A percentile compares a stretch with the other conserved stretches of the same genome.
Conservation (phyloP, 2,797 vertebrate species). For the Rhinichthys osculus region DNA sequence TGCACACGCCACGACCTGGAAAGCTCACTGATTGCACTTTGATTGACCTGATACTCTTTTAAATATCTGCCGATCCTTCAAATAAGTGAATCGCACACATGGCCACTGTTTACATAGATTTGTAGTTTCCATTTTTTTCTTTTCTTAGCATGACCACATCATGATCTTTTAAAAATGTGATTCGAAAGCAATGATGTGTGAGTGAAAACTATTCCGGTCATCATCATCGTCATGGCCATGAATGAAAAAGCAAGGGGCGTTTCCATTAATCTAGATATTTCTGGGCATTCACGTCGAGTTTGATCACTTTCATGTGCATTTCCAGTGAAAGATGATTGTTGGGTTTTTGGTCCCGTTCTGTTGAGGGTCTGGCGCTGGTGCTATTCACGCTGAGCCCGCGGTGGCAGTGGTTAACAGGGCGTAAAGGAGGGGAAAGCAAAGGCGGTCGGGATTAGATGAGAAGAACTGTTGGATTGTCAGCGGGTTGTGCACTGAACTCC, state of each 20-base stretch:
- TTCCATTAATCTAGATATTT: constrained; percentile 33
- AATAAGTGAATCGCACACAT: constrained; percentile 24
- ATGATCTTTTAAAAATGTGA: constrained; percentile 36
- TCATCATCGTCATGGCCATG: neutral
- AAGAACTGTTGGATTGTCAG: constrained; percentile 62
- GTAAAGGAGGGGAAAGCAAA: constrained; percentile 49
- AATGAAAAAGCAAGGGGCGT: constrained; percentile 22
- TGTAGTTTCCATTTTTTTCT: neutral
- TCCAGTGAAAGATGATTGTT: constrained; percentile 20
- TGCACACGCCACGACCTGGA: constrained; percentile 19
- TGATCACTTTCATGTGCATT: constrained; percentile 42
- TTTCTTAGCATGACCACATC: constrained; percentile 23
- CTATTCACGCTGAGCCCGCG: constrained; percentile 44
- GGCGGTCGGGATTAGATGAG: constrained; percentile 56
- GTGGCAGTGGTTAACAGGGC: constrained; percentile 59
- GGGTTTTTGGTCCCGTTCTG: constrained; percentile 20
- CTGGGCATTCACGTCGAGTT: constrained; percentile 21
- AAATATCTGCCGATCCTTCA: constrained; percentile 55
- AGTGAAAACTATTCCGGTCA: constrained; percentile 24
- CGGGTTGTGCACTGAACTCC: constrained; percentile 68
- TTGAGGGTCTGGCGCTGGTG: constrained; percentile 49
- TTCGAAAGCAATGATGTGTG: constrained; percentile 49
- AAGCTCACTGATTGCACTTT: constrained; percentile 57
- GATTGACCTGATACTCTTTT: constrained; percentile 58
- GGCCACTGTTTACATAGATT: constrained; percentile 30